A percentile compares a stretch with the other conserved stretches of the same genome.
These are phyloP conservation scores for Erpobdella octoculata DNA, from an alignment of 2,888 invertebrate genomes.

Conservation along the genomic window DNA sequence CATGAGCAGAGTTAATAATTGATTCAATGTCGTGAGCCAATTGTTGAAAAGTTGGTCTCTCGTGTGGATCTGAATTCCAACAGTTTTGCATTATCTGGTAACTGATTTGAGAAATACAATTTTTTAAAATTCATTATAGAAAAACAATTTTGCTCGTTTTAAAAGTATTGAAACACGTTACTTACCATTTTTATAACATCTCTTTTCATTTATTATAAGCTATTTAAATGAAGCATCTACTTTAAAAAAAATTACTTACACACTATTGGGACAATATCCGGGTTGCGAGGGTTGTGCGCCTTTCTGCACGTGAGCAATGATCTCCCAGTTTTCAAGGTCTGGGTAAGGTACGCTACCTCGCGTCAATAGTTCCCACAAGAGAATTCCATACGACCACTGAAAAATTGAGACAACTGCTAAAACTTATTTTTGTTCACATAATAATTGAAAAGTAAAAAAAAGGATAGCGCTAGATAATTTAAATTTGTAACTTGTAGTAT, in stretches of 20 bases:
- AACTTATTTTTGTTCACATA: no score
- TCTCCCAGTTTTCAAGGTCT: slow-evolving; percentile 50
- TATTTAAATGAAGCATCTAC: neutral
- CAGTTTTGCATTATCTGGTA: slow-evolving; percentile 35
- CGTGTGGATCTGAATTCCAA: slow-evolving; percentile 34
- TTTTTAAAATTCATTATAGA: neutral
- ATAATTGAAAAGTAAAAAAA: no score
- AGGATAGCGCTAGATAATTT: no score
- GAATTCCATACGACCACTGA: slow-evolving; percentile 54
- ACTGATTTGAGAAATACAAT: slow-evolving; percentile 27
- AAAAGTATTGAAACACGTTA: neutral
- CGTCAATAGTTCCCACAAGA: slow-evolving; percentile 54
- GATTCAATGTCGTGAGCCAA: slow-evolving; percentile 32
- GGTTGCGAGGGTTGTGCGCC: slow-evolving; percentile 53
- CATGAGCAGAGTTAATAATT: slow-evolving; percentile 31
- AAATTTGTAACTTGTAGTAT: no score
- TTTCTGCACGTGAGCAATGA: slow-evolving; percentile 49
- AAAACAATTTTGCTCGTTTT: neutral
- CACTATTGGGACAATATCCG: slow-evolving; percentile 52
- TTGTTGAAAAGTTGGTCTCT: slow-evolving; percentile 32
- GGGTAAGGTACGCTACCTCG: slow-evolving; percentile 54
- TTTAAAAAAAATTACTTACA: slow-evolving; percentile 45
- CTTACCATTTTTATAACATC: neutral
- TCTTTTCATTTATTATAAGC: neutral
- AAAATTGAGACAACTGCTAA: no score